These are phyloP conservation scores for Sprattus sprattus DNA, from an alignment of 2,113 vertebrate species.

Conservation along the genomic window DNA sequence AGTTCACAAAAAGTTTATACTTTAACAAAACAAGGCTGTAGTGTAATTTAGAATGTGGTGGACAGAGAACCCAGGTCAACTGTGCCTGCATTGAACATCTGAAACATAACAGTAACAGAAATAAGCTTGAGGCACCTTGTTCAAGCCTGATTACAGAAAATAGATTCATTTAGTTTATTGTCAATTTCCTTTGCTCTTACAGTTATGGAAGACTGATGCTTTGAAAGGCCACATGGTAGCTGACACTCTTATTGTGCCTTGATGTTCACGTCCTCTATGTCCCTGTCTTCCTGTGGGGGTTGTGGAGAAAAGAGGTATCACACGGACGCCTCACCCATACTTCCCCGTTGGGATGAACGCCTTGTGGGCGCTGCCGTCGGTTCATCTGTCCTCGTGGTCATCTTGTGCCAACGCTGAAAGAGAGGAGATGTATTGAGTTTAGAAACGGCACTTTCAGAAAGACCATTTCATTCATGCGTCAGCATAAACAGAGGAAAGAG, in stretches of 20 bases:
- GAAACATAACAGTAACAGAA: neutral
- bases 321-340: constrained; percentile 64
- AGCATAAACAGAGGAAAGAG: neutral
- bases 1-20: neutral
- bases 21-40: neutral
- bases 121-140: neutral
- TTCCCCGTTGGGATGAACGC: constrained; percentile 58
- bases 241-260: neutral
- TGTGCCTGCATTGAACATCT: neutral
- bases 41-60: neutral
- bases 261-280: neutral
- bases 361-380: constrained; percentile 54
- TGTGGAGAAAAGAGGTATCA: constrained; percentile 48
- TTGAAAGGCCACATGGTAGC: neutral
- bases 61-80: neutral
- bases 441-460: neutral
- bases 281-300: neutral
- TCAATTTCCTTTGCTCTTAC: neutral
- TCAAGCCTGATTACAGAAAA: neutral
- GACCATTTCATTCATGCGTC: neutral
- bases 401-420: constrained; percentile 77
- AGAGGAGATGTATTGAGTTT: neutral
- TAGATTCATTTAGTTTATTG: neutral
- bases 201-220: neutral
- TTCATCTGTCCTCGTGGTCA: constrained; percentile 74